These are phyloP conservation scores for Denticeps clupeoides DNA, from an alignment of 2,797 vertebrate species.

Conservation along the genomic window DNA sequence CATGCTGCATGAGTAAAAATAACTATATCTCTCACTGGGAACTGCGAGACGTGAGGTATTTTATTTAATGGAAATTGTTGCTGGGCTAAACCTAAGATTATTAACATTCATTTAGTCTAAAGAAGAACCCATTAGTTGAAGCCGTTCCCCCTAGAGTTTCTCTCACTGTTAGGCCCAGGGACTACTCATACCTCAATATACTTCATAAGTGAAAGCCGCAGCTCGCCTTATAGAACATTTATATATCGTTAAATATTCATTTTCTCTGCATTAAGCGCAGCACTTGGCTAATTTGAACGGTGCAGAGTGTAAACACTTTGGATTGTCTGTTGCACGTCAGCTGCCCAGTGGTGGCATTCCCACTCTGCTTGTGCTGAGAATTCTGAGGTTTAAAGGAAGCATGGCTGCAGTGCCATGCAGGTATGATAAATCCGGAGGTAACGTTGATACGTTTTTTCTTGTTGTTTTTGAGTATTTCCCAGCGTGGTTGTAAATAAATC, in stretches of 20 bases:
- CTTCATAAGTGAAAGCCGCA: conserved; percentile 23
- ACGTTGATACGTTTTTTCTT: too few species aligned
- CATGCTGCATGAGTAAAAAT: too few species aligned
- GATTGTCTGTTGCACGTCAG: conserved; percentile 2
- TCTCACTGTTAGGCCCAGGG: background rate
- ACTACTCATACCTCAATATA: conserved; percentile 13
- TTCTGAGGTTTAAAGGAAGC: too few species aligned
- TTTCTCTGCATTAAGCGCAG: conserved; percentile 6
- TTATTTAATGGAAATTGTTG: too few species aligned
- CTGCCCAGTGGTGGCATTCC: too few species aligned
- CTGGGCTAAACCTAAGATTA: too few species aligned
- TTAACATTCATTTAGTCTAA: background rate
- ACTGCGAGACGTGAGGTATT: too few species aligned
- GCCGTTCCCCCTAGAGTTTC: background rate
- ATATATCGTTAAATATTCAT: conserved; percentile 11
- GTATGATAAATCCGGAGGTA: too few species aligned
- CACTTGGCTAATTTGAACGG: conserved; percentile 4
- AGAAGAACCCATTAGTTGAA: background rate
- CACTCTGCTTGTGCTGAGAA: too few species aligned
- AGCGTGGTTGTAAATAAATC: too few species aligned
- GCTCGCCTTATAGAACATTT: conserved; percentile 40
- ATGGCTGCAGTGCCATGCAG: too few species aligned
- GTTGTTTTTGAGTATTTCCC: conserved; percentile 17
- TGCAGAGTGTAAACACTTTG: conserved; percentile 1
- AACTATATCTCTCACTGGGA: too few species aligned